Base-by-base conservation (phyloP, 2,113 vertebrate genomes). In the Rattus rattus region DNA sequence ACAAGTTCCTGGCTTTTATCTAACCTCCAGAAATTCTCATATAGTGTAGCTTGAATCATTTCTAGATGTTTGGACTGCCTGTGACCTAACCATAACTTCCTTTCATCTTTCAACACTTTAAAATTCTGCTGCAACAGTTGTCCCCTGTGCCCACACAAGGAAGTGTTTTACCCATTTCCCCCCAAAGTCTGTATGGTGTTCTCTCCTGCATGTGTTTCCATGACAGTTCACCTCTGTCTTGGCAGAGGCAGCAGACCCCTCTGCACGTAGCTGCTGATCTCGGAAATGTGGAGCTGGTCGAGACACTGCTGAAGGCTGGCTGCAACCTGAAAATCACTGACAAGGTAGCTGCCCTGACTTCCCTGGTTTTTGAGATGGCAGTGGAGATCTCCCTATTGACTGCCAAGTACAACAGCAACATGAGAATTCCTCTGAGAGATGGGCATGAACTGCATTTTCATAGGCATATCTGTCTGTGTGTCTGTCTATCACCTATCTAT, bases 241-340 rank as follows among this genome's bases (percentile, higher is more conserved):
- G 97, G 33, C 96, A 99, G 99, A 99, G 99, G 96, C 98, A 98
- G 67, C 99, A 99, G 98, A 99, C 99, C 7, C 98, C 98, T 47
- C 97, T 99, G 75, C 99, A 99, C 70, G 80, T 99, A 81, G 99
- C 99, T 83, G 99, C 99, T 94, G 99, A 99, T 94, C 91, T 98
- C 97, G 99, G 99, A 83, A 99, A 98, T 49, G 98, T 99, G 94
- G 99, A 99, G 13, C 92, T 99, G 20, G 99, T 99, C 91, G 99
- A 99, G 92, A 98, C 98, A 87, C 98, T 99, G 88, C 98, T 99
- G 90, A 99, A 99, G 98, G 97, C 99, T 7, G 98, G 98, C n/a
- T 98, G 99, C 20, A 98, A 99, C 97, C 97, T 99, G 83, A 99
- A 98, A 70, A 86, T 98, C 0, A 7, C 54, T 33, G 99, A 99